Evolutionary conservation across 2,113 vertebrate genomes (phyloP).

Genomic region (Paratilapia polleni): DNA sequence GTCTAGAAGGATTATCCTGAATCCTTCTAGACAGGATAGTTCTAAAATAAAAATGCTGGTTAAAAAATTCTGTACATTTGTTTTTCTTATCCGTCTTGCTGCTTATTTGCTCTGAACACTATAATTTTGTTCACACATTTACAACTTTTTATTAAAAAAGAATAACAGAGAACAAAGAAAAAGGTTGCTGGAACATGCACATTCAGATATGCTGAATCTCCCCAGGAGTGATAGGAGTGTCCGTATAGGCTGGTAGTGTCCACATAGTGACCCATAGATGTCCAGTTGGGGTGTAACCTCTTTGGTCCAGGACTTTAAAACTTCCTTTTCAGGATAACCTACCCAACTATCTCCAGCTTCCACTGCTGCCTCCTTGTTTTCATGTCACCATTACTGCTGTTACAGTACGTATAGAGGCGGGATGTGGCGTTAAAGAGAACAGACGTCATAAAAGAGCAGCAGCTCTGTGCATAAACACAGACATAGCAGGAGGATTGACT

Average conservation of each 20-base stretch:
- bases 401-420: neutral
- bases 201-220: neutral
- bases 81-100: neutral
- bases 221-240: neutral
- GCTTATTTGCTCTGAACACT: neutral
- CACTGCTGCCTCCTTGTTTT: neutral
- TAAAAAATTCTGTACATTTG: neutral
- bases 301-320: neutral
- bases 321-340: neutral
- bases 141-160: neutral
- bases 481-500: neutral
- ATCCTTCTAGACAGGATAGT: too few relatives aligned
- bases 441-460: neutral
- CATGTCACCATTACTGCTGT: neutral
- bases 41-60: neutral
- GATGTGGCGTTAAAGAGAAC: neutral
- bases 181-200: too few relatives aligned
- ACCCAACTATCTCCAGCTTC: neutral
- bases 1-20: too few relatives aligned
- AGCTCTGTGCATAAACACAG: neutral
- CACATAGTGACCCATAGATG: neutral
- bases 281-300: neutral
- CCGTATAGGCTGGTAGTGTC: neutral
- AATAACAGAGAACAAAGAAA: neutral
- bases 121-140: neutral